phyloP scores from a whole-genome alignment of 92 coral and sea anemone genomes.

The Zoanthus gigantus region DNA sequence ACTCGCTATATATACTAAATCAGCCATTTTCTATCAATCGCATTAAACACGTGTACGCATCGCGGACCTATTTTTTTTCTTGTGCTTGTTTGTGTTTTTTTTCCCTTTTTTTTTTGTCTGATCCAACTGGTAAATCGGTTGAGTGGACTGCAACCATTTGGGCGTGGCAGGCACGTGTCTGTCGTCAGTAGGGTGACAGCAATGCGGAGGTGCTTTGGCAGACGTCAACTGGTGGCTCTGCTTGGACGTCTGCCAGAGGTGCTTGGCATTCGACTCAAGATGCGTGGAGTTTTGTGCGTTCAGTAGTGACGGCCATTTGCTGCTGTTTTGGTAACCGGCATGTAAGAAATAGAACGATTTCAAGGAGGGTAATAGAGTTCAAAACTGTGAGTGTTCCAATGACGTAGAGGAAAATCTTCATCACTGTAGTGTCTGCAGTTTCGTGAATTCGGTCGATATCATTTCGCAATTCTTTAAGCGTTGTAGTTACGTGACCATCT shows the following conservation, averaged over 20 bases:
- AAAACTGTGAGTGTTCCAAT: neutral
- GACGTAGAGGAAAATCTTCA: slow-evolving; percentile 4
- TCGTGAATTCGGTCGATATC: slow-evolving; percentile 4
- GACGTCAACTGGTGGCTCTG: neutral
- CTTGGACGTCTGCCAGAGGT: neutral
- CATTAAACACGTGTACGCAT: no score
- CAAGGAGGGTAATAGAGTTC: neutral
- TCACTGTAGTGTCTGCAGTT: slow-evolving; percentile 4
- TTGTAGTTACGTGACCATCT: slow-evolving; percentile 1
- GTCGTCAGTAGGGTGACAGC: neutral
- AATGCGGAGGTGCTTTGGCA: neutral
- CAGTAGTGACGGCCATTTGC: neutral
- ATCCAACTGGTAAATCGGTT: no score
- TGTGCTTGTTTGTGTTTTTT: no score
- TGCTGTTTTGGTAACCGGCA: neutral
- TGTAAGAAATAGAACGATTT: neutral
- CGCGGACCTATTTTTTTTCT: no score
- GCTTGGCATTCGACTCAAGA: neutral
- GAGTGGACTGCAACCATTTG: no score
- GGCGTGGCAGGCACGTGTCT: no score
- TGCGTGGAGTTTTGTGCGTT: neutral
- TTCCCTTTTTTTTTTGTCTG: no score
- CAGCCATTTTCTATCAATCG: no score
- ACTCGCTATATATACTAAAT: no score
- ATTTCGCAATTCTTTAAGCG: neutral